Conservation (phyloP, 2,888 invertebrate genomes). For the Scrobipalpa atriplicella region DNA sequence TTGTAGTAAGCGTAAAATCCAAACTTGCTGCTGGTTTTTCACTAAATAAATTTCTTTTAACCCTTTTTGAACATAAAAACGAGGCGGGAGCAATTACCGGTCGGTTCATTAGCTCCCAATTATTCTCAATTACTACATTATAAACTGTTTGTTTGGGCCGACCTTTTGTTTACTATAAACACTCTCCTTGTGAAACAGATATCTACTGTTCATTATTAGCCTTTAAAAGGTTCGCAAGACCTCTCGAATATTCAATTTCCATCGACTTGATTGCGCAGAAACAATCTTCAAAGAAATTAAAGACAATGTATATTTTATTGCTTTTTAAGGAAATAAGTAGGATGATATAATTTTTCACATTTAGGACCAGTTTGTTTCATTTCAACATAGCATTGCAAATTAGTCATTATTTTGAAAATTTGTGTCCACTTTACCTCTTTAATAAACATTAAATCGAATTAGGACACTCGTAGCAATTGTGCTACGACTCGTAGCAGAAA, state of each 20-base stretch:
- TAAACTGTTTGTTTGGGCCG: conserved; percentile 4
- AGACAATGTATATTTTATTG: neutral
- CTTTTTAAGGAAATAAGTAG: neutral
- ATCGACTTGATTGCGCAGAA: conserved; percentile 1
- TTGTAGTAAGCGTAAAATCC: neutral
- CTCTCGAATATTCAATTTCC: neutral
- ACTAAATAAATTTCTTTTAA: neutral
- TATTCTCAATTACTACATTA: neutral
- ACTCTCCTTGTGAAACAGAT: neutral
- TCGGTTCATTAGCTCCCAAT: conserved; percentile 8
- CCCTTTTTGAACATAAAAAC: neutral
- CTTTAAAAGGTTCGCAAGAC: neutral
- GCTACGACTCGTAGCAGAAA: no score
- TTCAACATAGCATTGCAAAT: no score
- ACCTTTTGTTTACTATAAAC: neutral
- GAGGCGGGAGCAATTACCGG: neutral
- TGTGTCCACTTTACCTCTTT: no score
- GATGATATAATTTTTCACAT: neutral
- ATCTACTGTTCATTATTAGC: conserved; percentile 2
- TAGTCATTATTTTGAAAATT: no score
- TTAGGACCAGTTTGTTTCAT: neutral
- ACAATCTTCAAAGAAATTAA: neutral
- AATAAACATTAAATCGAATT: no score
- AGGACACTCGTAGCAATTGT: no score
- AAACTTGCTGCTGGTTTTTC: neutral